A percentile compares a stretch with the other conserved stretches of the same genome.
Evolutionary conservation across 2,888 invertebrate genomes (phyloP).

Genomic region (Ditylenchus weischeri): DNA sequence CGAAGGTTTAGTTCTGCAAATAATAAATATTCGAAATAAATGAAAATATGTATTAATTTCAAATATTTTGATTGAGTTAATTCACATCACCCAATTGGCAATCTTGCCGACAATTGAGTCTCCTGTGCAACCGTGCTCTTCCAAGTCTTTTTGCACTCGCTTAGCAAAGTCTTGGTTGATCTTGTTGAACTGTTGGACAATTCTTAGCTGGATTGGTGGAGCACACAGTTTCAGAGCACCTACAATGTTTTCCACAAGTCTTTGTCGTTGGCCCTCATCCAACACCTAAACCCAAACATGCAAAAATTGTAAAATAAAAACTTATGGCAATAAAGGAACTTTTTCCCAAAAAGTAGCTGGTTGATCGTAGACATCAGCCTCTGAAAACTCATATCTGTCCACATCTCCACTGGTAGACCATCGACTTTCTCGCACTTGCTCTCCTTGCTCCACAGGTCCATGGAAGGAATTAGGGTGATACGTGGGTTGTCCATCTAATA

Average conservation of each 20-base stretch:
- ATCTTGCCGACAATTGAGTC: no score
- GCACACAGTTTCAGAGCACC: constrained; percentile 10
- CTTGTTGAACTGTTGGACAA: constrained; percentile 8
- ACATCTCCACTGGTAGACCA: constrained; percentile 10
- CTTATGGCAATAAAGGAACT: background rate
- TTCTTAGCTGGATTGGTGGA: constrained; percentile 6
- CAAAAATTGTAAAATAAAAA: background rate
- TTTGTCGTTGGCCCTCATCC: constrained; percentile 3
- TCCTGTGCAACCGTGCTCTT: no score
- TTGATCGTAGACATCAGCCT: constrained; percentile 12
- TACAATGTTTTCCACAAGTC: constrained; percentile 16
- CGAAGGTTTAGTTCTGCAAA: no score
- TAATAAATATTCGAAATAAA: no score
- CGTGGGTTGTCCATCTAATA: constrained; percentile 10
- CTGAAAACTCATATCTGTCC: constrained; percentile 7
- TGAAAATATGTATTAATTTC: no score
- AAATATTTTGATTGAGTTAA: no score
- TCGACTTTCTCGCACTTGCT: constrained; percentile 4
- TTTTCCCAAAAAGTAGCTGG: constrained; percentile 14
- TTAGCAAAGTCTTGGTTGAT: background rate
- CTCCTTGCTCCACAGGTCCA: constrained; percentile 14
- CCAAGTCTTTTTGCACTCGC: no score
- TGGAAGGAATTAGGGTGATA: constrained; percentile 20
- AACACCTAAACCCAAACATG: constrained; percentile 6
- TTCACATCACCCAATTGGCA: no score